phyloP scores from a whole-genome alignment of 1,140 invertebrate species.

The Zaprionus ornatus region DNA sequence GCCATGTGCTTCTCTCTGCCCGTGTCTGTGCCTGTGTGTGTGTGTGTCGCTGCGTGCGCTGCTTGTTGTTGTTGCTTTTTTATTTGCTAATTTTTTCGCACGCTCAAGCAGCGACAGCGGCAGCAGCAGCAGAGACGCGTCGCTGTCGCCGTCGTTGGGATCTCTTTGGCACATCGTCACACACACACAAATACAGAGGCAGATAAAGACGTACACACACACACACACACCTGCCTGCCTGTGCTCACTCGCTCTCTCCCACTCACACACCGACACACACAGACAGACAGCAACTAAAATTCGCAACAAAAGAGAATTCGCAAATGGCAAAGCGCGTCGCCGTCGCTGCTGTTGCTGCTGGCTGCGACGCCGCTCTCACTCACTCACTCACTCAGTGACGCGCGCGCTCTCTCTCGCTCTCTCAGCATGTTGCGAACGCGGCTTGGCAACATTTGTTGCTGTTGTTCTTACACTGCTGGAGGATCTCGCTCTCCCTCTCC shows the following conservation, averaged over 20 bases:
- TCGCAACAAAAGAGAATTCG: conserved; percentile 58
- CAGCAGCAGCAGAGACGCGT: conserved; percentile 15
- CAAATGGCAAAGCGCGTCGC: conserved; percentile 44
- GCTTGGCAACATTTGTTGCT: conserved; percentile 37
- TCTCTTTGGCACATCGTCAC: conserved; percentile 47
- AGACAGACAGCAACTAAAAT: conserved; percentile 16
- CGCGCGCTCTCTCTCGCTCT: background rate
- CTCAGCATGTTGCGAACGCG: conserved; percentile 39
- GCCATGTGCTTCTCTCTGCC: conserved; percentile 28
- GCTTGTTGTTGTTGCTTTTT: conserved; percentile 37
- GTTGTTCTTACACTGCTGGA: conserved; percentile 5
- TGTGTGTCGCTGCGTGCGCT: conserved; percentile 23
- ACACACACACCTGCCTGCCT: background rate
- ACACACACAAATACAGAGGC: conserved; percentile 22
- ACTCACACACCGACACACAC: background rate
- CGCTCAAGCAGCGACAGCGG: conserved; percentile 42
- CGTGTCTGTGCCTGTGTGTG: conserved; percentile 1
- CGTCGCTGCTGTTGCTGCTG: background rate
- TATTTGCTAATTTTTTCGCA: conserved; percentile 57
- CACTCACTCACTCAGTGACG: background rate
- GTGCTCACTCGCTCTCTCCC: background rate
- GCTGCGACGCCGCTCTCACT: background rate
- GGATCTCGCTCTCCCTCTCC: background rate
- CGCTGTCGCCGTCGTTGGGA: conserved; percentile 27
- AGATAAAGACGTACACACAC: background rate